Base-by-base conservation (phyloP, 2,888 invertebrate genomes). In the Ectropis crepuscularia region DNA sequence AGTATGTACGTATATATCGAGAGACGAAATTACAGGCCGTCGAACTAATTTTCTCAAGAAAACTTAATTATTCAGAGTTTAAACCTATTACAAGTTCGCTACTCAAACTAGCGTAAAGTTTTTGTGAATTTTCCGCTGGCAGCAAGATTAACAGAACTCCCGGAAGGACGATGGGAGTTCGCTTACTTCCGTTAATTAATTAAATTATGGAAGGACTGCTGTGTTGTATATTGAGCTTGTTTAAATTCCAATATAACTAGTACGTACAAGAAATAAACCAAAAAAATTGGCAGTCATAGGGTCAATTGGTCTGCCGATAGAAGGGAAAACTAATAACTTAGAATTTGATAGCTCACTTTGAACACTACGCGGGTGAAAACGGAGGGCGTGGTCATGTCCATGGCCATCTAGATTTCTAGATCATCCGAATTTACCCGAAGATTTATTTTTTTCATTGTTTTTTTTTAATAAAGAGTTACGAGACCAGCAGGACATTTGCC, bases 21-120 rank as follows among this genome's bases (percentile, higher is more conserved):
- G 16, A 28, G 1, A 28, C 16, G 28, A 36, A 50, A 53, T 28
- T 73, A 75, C 72, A 69, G 71, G 64, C 39, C 70, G 71, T 71
- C 75, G 75, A 76, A 73, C 71, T 74, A 55, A 57, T 51, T 62
- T 58, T 12, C 39, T 48, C 36, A 49, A 47, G 57, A n/a, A 59
- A 63, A 65, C 79, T 86, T 74, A 81, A 86, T 82, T 84, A 85
- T 86, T 82, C 81, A 80, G 76, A 82, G 76, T 79, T 81, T 87
- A 86, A 87, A 87, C 86, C 86, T 86, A 87, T 87, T 86, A 87
- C 78, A 83, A 86, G 80, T 86, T 85, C 65, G 65, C 73, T 78
- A 81, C 81, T 82, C 81, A 77, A 89, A 86, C 86, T 85, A 83
- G 74, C 84, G 88, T 85, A 83, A 89, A 90, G 89, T 89, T 90